Evolutionary conservation across 2,888 invertebrate genomes (phyloP), one percentile per base, ranked within the genome.

Genomic region (Cheilosia variabilis): DNA sequence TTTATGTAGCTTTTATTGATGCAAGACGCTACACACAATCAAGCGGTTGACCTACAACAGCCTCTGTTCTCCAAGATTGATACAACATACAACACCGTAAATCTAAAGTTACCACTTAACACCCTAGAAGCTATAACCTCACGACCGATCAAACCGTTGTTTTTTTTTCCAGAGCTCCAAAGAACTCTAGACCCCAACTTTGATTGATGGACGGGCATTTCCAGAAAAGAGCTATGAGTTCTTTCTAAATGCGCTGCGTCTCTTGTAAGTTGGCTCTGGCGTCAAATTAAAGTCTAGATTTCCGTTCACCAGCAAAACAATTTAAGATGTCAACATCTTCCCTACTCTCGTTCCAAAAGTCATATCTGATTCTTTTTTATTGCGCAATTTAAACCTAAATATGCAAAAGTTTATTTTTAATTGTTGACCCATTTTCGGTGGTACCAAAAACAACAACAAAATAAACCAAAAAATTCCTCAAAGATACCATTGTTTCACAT

Each of bases 381-480:
- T 55, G 62, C 58, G 34, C 31, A 60, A 52, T 71, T 81, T 53
- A 52, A 72, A 50, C 52, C 66, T 57, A 72, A 86, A 76, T 81
- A 68, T 72, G 76, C 81, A 57, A 73, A 63, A 72, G 68, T 81
- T 57, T 71, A 53, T 66, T 66, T 71, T 76, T 68, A 72, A 81
- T 86, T 81, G 86, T 81, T 86, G 86, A 86, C 86, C 86, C 80
- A 86, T 86, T 76, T 86, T 27, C 41, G 72, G 45, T 45, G 31
- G 31, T 31, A 9, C 31, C 2, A 31, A 7, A 1, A 52, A 31
- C 53, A 63, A 57, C 37, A 52, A 57, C 41, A 45, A 73, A 43
- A 41, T n/a, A n/a, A n/a, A n/a, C n/a, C 34, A 63, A 24, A 31
- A 34, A 41, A 71, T 63, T 43, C 66, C 37, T 68, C 27, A 13